A percentile compares a stretch with the other conserved stretches of the same genome.
phyloP scores from a whole-genome alignment of 2,888 invertebrate genomes.

The Tachina fera region DNA sequence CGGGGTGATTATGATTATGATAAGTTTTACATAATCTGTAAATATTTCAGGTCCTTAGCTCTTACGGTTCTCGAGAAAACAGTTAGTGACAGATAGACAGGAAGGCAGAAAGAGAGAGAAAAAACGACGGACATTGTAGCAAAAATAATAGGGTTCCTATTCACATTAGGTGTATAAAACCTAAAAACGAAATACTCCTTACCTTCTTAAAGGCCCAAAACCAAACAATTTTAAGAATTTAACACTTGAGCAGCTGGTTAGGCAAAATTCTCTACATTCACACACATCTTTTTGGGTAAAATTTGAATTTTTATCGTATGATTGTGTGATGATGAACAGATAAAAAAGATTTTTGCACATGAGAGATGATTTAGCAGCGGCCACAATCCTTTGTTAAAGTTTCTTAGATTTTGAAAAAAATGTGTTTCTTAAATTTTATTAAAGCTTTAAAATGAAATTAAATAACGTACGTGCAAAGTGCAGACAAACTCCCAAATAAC shows the following conservation, averaged over 20 bases:
- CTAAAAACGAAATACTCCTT: too few species aligned
- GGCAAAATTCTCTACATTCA: neutral
- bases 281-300: neutral
- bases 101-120: too few species aligned
- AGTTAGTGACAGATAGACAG: too few species aligned
- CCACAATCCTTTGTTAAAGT: neutral
- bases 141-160: too few species aligned
- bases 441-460: conserved; percentile 31
- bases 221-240: neutral
- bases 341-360: conserved; percentile 12
- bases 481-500: conserved; percentile 31
- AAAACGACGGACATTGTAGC: too few species aligned
- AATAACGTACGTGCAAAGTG: conserved; percentile 10
- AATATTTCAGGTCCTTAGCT: too few species aligned
- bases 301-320: conserved; percentile 2
- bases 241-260: neutral
- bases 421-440: neutral
- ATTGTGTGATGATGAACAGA: conserved; percentile 1
- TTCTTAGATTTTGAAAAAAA: conserved; percentile 15
- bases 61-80: too few species aligned
- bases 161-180: too few species aligned
- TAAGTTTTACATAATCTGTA: too few species aligned
- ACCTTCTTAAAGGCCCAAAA: too few species aligned
- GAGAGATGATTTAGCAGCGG: neutral
- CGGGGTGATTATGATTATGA: too few species aligned